Base-by-base conservation (phyloP, 2,888 invertebrate species). In the Eurytoma adleriae region DNA sequence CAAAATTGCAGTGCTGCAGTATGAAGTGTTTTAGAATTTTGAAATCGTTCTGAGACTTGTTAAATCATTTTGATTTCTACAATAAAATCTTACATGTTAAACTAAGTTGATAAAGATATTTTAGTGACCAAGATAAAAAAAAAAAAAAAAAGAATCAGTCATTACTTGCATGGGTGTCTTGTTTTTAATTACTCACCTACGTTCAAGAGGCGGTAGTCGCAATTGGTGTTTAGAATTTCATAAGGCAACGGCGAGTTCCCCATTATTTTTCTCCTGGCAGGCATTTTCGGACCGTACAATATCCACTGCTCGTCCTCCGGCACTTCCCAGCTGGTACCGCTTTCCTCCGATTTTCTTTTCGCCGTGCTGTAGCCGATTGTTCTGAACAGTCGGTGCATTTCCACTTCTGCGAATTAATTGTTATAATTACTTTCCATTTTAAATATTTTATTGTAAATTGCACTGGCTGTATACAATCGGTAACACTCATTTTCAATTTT, bases 341-440 rank as follows among this genome's bases (percentile, higher is more conserved):
- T 84, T 24, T 79, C 62, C 0, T 7, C 2, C 24, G n/a, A 73
- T n/a, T 61, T 77, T 85, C 93, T 93, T 84, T 92, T 92, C 14
- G 92, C 92, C 0, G 91, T 91, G 85, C 94, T 94, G 85, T 93
- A 95, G 83, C 92, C 91, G 76, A 93, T 92, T 0, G 93, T 93
- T 86, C 94, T 92, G 84, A 94, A 92, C 69, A 94, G 83, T 77
- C 94, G 91, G 85, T 94, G 92, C 57, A 93, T 88, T 91, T 95
- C 94, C 78, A 93, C 85, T 88, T 94, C 94, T 94, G 86, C 5
- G 13, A 56, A 59, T 73, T 59, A 50, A 30, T 67, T 74, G 4
- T 0, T 7, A 30, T 3, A 30, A 30, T 30, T 30, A 30, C 1
- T 24, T 24, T 24, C 24, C 7, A 18, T 27, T 61, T 16, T 69